phyloP scores from a whole-genome alignment of 2,113 vertebrate species.

The Poecilia latipinna region DNA sequence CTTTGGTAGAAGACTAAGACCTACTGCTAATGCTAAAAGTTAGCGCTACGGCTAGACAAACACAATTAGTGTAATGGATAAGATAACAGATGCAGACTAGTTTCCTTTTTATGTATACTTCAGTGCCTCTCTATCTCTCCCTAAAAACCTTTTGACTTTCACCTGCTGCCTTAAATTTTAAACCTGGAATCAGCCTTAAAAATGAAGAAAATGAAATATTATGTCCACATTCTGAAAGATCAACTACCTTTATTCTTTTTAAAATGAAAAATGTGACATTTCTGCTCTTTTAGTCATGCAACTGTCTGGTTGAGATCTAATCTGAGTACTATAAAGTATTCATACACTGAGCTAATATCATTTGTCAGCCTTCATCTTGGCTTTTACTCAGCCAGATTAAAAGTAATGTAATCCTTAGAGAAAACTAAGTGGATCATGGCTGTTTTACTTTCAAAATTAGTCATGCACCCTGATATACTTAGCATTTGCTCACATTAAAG shows the following conservation, averaged over 20 bases:
- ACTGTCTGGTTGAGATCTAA: not conserved
- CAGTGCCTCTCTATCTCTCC: not conserved
- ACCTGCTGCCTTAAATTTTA: not conserved
- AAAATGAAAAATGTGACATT: not conserved
- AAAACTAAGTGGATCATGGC: not conserved
- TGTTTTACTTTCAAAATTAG: not conserved
- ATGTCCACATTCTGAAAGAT: not conserved
- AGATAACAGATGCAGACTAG: too few species aligned
- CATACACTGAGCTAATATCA: constrained; percentile 6
- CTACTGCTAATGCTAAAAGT: too few species aligned
- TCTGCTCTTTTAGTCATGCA: not conserved
- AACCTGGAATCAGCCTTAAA: not conserved
- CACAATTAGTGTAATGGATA: too few species aligned
- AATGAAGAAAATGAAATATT: too few species aligned
- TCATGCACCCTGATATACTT: not conserved
- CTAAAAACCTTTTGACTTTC: not conserved
- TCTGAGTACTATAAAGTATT: constrained; percentile 14
- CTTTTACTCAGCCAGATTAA: not conserved
- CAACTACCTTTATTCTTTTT: not conserved
- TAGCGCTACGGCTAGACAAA: too few species aligned
- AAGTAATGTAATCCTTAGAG: not conserved
- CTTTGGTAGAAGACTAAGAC: too few species aligned
- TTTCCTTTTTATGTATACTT: too few species aligned
- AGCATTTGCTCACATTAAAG: not conserved
- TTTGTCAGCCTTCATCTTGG: constrained; percentile 4